Evolutionary conservation across 2,797 vertebrate genomes (phyloP), one percentile per base, ranked within the genome.

Genomic region (Trachops cirrhosus): DNA sequence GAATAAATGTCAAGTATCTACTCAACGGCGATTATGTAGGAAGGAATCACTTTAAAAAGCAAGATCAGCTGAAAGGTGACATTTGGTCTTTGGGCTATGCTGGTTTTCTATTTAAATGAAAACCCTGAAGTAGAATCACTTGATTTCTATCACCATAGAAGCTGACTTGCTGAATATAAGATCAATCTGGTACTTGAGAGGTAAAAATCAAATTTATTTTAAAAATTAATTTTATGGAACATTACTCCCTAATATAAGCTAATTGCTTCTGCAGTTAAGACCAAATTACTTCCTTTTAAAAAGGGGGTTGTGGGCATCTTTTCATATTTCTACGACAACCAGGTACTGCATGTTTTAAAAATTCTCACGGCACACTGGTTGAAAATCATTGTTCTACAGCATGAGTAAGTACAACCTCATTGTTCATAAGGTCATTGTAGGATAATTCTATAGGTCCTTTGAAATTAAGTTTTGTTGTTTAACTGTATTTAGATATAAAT

Each of bases 151-250:
- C 32, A 44, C 15, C 22, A 6, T 12, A 54, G 79, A 94, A 95
- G 52, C n/a, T 77, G 32, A 73, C 26, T 21, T 86, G n/a, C 41
- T 68, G n/a, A 93, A 62, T 46, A 9, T 24, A 92, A 91, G 79
- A 92, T 92, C n/a, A 92, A 86, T 79, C 67, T 68, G 74, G 64
- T 57, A 44, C 41, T 92, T 9, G 12, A 89, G 29, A 79, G 71
- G 34, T 86, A 86, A 89, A 96, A 92, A 75, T 87, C 39, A 92
- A 93, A 84, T 91, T 94, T 88, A 94, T 93, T 96, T 97, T 48
- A 82, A 92, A 94, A 85, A 80, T 96, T 88, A 93, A 93, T 88
- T 93, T 93, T 92, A 95, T 75, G 79, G 57, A 68, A 75, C 67
- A 92, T 94, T 96, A 80, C 59, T 94, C 46, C 82, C 29, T 94